phyloP scores from a whole-genome alignment of 1,140 invertebrate genomes.

The Papilio aristodemus region DNA sequence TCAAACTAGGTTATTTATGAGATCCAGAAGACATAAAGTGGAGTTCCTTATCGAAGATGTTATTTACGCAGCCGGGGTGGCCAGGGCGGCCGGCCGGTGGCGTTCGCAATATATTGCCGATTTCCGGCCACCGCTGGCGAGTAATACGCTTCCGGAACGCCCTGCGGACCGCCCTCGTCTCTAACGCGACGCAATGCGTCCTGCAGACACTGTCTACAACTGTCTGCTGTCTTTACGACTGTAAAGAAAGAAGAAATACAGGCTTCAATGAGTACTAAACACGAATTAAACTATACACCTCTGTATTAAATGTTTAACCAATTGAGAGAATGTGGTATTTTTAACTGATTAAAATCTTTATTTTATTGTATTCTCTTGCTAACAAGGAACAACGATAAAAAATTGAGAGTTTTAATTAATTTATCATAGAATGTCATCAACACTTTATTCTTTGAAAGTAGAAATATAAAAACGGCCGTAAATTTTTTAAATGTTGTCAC shows the following conservation, averaged over 20 bases:
- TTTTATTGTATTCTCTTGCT: too few relatives aligned
- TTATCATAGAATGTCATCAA: not conserved
- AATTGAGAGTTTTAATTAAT: not conserved
- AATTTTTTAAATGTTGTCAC: slow-evolving; percentile 1
- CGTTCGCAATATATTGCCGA: slow-evolving; percentile 73
- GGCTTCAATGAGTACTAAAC: too few relatives aligned
- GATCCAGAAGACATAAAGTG: slow-evolving; percentile 39
- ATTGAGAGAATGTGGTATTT: not conserved
- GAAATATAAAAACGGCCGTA: not conserved
- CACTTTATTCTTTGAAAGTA: not conserved
- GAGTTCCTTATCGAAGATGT: slow-evolving; percentile 53
- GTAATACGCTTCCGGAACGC: slow-evolving; percentile 74
- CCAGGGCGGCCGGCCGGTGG: slow-evolving; percentile 45
- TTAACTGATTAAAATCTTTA: too few relatives aligned
- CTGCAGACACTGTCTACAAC: not conserved
- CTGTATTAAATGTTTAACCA: not conserved
- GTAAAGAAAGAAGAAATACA: slow-evolving; percentile 10
- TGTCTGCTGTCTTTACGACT: not conserved
- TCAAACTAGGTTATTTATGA: slow-evolving; percentile 11
- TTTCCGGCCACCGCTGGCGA: slow-evolving; percentile 70
- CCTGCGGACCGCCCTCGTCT: slow-evolving; percentile 48
- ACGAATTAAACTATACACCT: too few relatives aligned
- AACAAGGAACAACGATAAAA: too few relatives aligned
- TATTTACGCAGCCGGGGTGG: slow-evolving; percentile 51
- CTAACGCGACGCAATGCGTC: slow-evolving; percentile 35